Conservation (phyloP, 2,113 vertebrate genomes). For the Clarias gariepinus region DNA sequence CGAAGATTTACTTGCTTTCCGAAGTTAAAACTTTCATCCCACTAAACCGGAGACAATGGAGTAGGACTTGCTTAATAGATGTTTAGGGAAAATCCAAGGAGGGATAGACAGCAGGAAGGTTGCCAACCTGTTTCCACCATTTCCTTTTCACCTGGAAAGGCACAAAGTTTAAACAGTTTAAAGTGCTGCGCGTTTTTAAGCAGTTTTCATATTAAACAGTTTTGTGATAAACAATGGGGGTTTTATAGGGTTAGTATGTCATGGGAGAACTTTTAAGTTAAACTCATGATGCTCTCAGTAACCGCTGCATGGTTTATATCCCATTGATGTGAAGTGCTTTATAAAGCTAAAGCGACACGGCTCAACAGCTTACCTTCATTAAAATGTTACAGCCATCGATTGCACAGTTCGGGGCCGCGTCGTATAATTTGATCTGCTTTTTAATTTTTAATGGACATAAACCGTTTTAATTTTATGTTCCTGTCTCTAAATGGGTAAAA, state of each 20-base stretch:
- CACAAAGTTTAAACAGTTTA: neutral
- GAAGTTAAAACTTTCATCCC: neutral
- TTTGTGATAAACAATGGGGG: neutral
- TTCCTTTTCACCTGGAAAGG: neutral
- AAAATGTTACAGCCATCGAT: neutral
- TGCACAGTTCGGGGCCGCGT: neutral
- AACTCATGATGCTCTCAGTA: neutral
- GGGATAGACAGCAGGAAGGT: neutral
- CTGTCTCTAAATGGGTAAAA: no score
- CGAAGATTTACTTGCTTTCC: no score
- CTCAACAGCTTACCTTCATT: conserved; percentile 9
- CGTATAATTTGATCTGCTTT: neutral
- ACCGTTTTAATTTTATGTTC: no score
- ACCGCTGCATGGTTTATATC: neutral
- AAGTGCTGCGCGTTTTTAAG: neutral
- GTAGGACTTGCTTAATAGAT: neutral
- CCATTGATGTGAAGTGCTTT: neutral
- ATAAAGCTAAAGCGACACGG: neutral
- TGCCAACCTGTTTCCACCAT: neutral
- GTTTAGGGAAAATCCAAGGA: neutral
- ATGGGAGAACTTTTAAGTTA: neutral
- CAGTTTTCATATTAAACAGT: neutral
- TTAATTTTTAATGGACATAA: neutral
- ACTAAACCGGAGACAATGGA: neutral
- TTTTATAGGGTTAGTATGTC: neutral